phyloP scores from a whole-genome alignment of 1,140 invertebrate species.

The Philopotamus ludificatus region DNA sequence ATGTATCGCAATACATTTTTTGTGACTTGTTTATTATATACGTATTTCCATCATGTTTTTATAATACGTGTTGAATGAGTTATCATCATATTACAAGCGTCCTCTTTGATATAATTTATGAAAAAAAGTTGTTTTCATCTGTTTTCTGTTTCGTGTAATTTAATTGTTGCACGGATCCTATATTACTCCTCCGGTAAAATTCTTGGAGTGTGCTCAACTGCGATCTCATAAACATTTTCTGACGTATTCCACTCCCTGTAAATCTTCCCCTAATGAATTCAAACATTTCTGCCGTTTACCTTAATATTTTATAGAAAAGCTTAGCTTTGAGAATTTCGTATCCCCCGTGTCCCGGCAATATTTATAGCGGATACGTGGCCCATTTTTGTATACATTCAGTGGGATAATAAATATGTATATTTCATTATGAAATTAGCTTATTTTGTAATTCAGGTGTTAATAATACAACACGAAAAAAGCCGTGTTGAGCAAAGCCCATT shows the following conservation, averaged over 20 bases:
- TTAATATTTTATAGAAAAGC: conserved; percentile 28
- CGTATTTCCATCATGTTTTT: too few relatives aligned
- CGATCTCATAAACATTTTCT: conserved; percentile 6
- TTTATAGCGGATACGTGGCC: neutral
- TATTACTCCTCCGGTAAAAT: neutral
- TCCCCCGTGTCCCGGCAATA: neutral
- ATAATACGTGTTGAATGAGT: too few relatives aligned
- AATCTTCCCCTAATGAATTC: conserved; percentile 31
- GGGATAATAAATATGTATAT: neutral
- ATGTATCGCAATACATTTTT: too few relatives aligned
- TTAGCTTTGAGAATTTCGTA: conserved; percentile 2
- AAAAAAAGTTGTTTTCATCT: too few relatives aligned
- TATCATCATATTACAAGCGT: too few relatives aligned
- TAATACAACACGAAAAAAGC: too few relatives aligned
- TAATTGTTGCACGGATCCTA: too few relatives aligned
- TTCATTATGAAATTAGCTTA: neutral
- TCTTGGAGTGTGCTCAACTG: neutral
- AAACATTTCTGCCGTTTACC: conserved; percentile 22
- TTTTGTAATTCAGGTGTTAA: neutral
- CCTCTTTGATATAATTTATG: too few relatives aligned
- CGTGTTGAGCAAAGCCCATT: too few relatives aligned
- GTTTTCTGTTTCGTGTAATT: too few relatives aligned
- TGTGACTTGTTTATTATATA: too few relatives aligned
- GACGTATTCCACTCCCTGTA: conserved; percentile 3
- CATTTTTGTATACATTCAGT: neutral